Evolutionary conservation across 2,113 vertebrate genomes (phyloP).

Genomic region (Alethe diademata): DNA sequence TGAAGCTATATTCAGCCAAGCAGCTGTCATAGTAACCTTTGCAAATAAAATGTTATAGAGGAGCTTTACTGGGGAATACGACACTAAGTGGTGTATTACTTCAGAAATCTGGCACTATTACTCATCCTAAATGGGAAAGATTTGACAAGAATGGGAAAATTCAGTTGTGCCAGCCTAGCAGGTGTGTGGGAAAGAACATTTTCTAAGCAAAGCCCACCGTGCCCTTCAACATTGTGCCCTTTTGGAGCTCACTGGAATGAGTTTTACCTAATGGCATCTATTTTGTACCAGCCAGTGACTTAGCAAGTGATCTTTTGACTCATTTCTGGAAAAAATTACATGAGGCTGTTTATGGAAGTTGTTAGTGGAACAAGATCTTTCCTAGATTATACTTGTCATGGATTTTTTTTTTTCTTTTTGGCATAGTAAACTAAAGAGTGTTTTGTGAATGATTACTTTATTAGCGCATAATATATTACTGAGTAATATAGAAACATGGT

Average conservation of each 20-base stretch:
- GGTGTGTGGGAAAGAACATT: background rate
- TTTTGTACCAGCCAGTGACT: background rate
- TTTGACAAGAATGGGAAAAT: conserved; percentile 17
- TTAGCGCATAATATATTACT: background rate
- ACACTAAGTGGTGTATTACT: background rate
- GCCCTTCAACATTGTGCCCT: background rate
- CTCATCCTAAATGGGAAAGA: conserved; percentile 17
- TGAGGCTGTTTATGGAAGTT: background rate
- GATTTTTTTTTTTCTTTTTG: background rate
- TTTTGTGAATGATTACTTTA: background rate
- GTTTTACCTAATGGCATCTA: background rate
- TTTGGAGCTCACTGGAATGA: background rate
- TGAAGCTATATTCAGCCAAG: background rate
- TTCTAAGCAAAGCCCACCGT: background rate
- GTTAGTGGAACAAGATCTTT: conserved; percentile 12
- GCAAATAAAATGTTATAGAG: conserved; percentile 20
- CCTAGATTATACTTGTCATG: background rate
- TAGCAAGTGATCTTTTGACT: conserved; percentile 1
- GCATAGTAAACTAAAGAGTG: background rate
- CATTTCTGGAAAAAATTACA: background rate
- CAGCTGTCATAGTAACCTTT: conserved; percentile 32
- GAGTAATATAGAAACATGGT: background rate
- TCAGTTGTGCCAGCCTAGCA: background rate
- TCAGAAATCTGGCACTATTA: conserved; percentile 12
- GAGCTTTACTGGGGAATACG: background rate